These are phyloP conservation scores for Zelostemma sp. DNA, from an alignment of 1,140 invertebrate genomes.

Conservation along the genomic window DNA sequence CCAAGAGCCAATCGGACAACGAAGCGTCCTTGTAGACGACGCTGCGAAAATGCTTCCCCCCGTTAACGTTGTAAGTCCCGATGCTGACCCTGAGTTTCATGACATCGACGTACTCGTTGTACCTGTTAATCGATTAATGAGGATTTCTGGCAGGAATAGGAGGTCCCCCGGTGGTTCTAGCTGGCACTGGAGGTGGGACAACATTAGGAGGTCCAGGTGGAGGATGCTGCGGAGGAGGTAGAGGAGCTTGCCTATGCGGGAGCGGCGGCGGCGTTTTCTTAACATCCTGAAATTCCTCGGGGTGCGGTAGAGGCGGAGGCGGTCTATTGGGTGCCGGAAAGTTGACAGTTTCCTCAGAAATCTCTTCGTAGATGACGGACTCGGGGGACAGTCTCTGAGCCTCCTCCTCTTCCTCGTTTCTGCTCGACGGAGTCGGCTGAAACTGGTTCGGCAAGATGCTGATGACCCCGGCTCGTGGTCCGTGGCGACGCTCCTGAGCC, in stretches of 20 bases:
- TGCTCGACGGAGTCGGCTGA: slow-evolving; percentile 12
- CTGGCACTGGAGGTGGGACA: slow-evolving; percentile 74
- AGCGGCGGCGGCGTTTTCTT: slow-evolving; percentile 74
- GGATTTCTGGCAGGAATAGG: slow-evolving; percentile 78
- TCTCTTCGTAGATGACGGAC: slow-evolving; percentile 72
- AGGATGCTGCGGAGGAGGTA: slow-evolving; percentile 72
- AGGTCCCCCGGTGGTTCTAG: slow-evolving; percentile 75
- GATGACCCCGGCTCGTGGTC: slow-evolving; percentile 62
- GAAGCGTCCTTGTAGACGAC: slow-evolving; percentile 96
- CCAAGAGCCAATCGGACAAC: slow-evolving; percentile 96
- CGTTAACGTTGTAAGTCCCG: slow-evolving; percentile 99
- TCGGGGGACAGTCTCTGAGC: slow-evolving; percentile 58
- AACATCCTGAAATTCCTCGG: slow-evolving; percentile 57
- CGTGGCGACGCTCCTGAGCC: slow-evolving; percentile 48
- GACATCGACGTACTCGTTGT: slow-evolving; percentile 85
- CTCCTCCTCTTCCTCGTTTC: slow-evolving; percentile 29
- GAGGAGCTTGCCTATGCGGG: slow-evolving; percentile 73
- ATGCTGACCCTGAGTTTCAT: slow-evolving; percentile 84
- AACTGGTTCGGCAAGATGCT: slow-evolving; percentile 56
- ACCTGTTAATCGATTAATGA: slow-evolving; percentile 76
- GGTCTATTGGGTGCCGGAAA: slow-evolving; percentile 62
- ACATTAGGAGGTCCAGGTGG: slow-evolving; percentile 69
- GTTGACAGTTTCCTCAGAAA: slow-evolving; percentile 66
- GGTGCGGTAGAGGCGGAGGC: slow-evolving; percentile 62
- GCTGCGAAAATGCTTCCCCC: slow-evolving; percentile 97